These are phyloP conservation scores for Phrynocephalus versicolor DNA, from an alignment of 2,113 vertebrate genomes.

Conservation along the genomic window DNA sequence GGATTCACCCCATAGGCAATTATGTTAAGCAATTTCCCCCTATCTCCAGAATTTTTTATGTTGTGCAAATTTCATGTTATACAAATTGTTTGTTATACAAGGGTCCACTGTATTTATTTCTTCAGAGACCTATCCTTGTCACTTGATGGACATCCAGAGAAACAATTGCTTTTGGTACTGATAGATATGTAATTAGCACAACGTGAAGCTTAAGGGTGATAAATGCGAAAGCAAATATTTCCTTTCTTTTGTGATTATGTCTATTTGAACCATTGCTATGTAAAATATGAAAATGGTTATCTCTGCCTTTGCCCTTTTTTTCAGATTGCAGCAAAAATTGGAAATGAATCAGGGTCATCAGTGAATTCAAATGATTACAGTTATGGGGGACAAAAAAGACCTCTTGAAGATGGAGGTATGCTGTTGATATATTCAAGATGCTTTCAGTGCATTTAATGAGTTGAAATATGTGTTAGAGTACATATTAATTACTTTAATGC, in stretches of 20 bases:
- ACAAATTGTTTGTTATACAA: too few species aligned
- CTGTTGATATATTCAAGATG: slow-evolving; percentile 28
- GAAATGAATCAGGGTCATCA: slow-evolving; percentile 89
- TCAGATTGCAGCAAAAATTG: slow-evolving; percentile 98
- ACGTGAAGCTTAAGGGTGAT: not conserved
- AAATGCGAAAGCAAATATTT: too few species aligned
- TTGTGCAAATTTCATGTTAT: too few species aligned
- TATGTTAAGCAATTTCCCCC: too few species aligned
- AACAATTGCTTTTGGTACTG: not conserved
- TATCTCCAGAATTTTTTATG: too few species aligned
- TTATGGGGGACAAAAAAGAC: slow-evolving; percentile 97
- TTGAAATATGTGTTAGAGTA: not conserved
- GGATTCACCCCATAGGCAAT: too few species aligned
- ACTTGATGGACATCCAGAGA: not conserved
- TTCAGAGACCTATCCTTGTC: not conserved
- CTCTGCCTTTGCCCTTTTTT: slow-evolving; percentile 16
- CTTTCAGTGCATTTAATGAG: not conserved
- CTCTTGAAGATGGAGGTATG: slow-evolving; percentile 97
- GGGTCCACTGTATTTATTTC: not conserved
- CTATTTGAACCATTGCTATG: not conserved
- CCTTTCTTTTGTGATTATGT: too few species aligned
- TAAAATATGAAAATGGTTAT: not conserved
- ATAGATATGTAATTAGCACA: not conserved
- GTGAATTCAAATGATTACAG: slow-evolving; percentile 90
- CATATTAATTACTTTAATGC: slow-evolving; percentile 22